Conservation (phyloP, 2,797 vertebrate species). For the Alauda arvensis region DNA sequence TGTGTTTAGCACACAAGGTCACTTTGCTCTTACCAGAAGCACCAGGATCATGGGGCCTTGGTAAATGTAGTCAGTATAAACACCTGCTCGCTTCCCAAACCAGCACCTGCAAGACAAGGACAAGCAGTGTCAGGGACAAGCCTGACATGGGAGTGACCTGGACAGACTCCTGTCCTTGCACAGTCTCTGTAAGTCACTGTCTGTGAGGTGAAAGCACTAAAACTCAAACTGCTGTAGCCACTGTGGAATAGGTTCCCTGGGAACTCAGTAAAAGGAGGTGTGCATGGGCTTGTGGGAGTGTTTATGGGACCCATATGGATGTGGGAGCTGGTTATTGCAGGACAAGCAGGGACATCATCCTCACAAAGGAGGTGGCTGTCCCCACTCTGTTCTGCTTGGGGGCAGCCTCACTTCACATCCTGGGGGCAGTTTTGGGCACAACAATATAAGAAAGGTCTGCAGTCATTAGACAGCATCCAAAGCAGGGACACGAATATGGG, state of each 20-base stretch:
- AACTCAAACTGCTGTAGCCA: neutral
- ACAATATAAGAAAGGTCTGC: neutral
- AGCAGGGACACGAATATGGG: neutral
- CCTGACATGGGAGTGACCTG: neutral
- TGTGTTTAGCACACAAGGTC: neutral
- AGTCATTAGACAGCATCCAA: neutral
- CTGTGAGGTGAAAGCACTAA: neutral
- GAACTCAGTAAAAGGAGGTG: neutral
- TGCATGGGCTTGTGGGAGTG: accelerated
- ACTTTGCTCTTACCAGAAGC: conserved; percentile 81
- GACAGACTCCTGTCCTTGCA: neutral
- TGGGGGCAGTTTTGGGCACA: neutral
- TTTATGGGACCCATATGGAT: neutral
- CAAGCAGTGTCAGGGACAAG: neutral
- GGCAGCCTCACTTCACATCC: neutral
- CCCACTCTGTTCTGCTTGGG: neutral
- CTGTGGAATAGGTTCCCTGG: neutral
- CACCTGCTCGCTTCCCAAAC: conserved; percentile 89
- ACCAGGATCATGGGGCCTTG: conserved; percentile 95
- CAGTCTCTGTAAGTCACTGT: neutral
- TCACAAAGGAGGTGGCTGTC: neutral
- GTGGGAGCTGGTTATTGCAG: neutral
- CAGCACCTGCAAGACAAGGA: conserved; percentile 82
- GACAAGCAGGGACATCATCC: neutral
- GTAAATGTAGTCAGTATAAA: conserved; percentile 94